Conservation (phyloP, 2,113 vertebrate genomes). For the Morone saxatilis region DNA sequence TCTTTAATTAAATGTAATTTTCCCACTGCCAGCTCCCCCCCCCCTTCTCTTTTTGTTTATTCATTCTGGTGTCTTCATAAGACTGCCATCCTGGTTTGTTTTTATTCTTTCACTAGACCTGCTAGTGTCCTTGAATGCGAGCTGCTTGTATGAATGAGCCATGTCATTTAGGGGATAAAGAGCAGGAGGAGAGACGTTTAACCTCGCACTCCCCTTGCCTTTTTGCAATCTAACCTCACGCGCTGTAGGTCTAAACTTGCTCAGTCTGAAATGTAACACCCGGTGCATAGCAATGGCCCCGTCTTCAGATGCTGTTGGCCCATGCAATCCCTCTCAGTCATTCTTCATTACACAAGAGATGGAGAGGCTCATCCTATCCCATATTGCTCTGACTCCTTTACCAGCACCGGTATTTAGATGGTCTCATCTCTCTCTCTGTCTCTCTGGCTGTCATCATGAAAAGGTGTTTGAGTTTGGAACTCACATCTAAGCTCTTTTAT, state of each 20-base stretch:
- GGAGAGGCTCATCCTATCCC: slow-evolving; percentile 77
- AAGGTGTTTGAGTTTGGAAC: slow-evolving; percentile 47
- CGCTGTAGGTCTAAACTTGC: slow-evolving; percentile 77
- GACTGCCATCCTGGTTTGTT: slow-evolving; percentile 14
- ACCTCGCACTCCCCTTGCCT: slow-evolving; percentile 68
- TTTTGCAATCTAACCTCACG: slow-evolving; percentile 79
- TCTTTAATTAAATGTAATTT: slow-evolving; percentile 60
- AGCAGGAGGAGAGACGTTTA: slow-evolving; percentile 73
- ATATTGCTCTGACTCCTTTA: slow-evolving; percentile 66
- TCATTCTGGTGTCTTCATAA: slow-evolving; percentile 11
- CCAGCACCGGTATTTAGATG: slow-evolving; percentile 60
- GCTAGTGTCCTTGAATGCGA: slow-evolving; percentile 70
- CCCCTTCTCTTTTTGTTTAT: slow-evolving; percentile 20
- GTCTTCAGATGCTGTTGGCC: slow-evolving; percentile 75
- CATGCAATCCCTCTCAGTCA: slow-evolving; percentile 82
- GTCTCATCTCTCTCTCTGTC: slow-evolving; percentile 60
- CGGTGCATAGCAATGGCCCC: slow-evolving; percentile 79
- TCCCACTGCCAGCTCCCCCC: not conserved
- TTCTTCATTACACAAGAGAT: slow-evolving; percentile 83
- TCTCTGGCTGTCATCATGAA: slow-evolving; percentile 56
- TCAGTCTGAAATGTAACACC: slow-evolving; percentile 75
- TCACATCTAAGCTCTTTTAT: slow-evolving; percentile 29
- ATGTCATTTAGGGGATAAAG: slow-evolving; percentile 77
- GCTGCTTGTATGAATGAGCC: slow-evolving; percentile 72
- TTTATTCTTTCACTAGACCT: slow-evolving; percentile 37